Base-by-base conservation (phyloP, 35 echinoderm and acorn worm species). In the Ophiothrix spiculata region DNA sequence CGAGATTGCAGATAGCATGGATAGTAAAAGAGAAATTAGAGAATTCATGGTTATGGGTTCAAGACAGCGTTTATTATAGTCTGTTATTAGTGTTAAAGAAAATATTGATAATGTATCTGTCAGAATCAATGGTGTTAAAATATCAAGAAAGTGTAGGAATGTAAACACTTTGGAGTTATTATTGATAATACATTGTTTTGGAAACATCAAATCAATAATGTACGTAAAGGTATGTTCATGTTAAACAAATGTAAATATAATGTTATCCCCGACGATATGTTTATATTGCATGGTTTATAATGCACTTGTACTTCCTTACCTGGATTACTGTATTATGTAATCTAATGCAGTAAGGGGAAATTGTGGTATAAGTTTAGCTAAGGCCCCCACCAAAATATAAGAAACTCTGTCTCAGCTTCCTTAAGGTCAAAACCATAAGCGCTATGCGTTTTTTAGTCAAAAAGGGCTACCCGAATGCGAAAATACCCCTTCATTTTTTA, bases 181-280 rank as follows among this genome's bases (percentile, higher is more conserved):
- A 69, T 69, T 69, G 60, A 69, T 69, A 25, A 69, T 69, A 69
- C 60, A 15, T 69, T 69, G 60, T 69, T 28, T 15, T 69, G 60
- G 60, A 69, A 6, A 4, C 60, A 69, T 6, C 60, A 69, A 69
- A 69, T 69, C 3, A 28, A 69, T 69, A 4, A 12, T 12, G 60
- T 69, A 2, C 4, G 60, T 6, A 69, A 69, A 69, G 60, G 60
- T 69, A 69, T 69, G 60, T 69, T 69, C 29, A 69, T 69, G 60
- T 69, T 69, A 69, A 69, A 69, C 16, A 69, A 69, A 69, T 69
- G 8, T 69, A 69, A 69, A 69, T n/a, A 4, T 69, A 69, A 69
- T 25, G 17, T n/a, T 69, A 69, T 69, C 23, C 23, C 60, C 23
- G 29, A 69, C 17, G 60, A 69, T 69, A 69, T 69, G 17, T 69